Conservation (phyloP, 2,888 invertebrate species). For the Coelogynopora nodosa region DNA sequence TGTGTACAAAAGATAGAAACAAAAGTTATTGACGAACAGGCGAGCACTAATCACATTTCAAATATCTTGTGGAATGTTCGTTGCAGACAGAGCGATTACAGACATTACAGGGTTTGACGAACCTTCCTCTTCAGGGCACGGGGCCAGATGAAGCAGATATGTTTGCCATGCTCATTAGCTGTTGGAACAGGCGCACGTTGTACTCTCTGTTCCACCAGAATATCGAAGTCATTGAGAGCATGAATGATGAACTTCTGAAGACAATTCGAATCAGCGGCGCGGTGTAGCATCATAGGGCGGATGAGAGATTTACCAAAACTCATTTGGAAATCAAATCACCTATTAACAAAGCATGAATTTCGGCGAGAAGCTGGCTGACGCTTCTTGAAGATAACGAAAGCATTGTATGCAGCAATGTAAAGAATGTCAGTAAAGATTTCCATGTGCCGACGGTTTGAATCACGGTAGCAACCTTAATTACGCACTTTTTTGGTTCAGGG, state of each 20-base stretch:
- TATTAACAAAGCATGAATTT: background rate
- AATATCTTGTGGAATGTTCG: background rate
- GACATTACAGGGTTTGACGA: background rate
- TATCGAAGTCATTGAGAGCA: background rate
- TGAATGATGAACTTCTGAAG: background rate
- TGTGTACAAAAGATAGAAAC: no score
- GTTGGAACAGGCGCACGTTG: background rate
- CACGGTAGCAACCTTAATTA: background rate
- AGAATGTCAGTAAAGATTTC: background rate
- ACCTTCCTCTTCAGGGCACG: background rate
- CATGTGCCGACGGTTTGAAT: background rate
- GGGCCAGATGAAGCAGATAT: background rate
- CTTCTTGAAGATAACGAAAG: background rate
- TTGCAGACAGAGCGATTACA: background rate
- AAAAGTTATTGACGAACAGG: no score
- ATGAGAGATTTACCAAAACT: background rate
- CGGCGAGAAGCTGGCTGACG: background rate
- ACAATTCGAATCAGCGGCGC: background rate
- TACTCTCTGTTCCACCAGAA: background rate
- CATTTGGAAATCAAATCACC: background rate
- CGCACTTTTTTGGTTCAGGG: background rate
- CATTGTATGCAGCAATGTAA: background rate
- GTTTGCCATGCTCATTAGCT: background rate
- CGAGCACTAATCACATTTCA: conserved; percentile 24
- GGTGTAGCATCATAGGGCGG: background rate